These are phyloP conservation scores for Diuraphis noxia DNA, from an alignment of 1,140 invertebrate species.

Conservation along the genomic window DNA sequence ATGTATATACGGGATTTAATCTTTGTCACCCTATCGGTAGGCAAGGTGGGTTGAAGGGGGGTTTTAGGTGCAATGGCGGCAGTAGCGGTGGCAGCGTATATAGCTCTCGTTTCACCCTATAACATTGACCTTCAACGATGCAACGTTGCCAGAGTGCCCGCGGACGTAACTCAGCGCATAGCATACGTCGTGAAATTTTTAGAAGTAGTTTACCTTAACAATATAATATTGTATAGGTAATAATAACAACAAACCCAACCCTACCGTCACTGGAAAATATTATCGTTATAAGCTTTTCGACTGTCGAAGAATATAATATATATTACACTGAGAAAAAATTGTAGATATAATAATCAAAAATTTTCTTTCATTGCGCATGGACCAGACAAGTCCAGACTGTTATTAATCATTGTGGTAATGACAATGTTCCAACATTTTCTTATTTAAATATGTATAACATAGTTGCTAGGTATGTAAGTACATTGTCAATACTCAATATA, in stretches of 20 bases:
- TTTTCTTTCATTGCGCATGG: neutral
- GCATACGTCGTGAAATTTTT: conserved; percentile 6
- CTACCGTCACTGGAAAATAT: neutral
- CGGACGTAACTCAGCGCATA: conserved; percentile 25
- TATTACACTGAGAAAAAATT: neutral
- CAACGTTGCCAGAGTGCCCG: conserved; percentile 40
- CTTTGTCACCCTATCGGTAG: conserved; percentile 48
- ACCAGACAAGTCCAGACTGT: neutral
- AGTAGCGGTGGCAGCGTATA: neutral
- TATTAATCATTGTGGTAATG: neutral
- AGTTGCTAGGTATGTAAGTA: neutral
- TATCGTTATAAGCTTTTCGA: neutral
- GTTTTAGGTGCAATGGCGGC: conserved; percentile 50
- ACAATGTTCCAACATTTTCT: neutral
- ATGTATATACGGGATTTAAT: conserved; percentile 34
- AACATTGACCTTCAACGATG: conserved; percentile 52
- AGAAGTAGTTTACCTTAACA: neutral
- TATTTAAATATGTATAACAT: neutral
- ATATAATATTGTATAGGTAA: neutral
- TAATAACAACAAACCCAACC: neutral
- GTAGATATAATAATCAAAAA: neutral
- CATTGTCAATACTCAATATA: neutral
- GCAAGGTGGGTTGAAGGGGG: neutral
- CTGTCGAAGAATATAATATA: neutral
- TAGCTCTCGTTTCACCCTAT: conserved; percentile 48